Evolutionary conservation across 2,888 invertebrate genomes (phyloP), one percentile per base, ranked within the genome.

Genomic region (Petrophora chlorosata): DNA sequence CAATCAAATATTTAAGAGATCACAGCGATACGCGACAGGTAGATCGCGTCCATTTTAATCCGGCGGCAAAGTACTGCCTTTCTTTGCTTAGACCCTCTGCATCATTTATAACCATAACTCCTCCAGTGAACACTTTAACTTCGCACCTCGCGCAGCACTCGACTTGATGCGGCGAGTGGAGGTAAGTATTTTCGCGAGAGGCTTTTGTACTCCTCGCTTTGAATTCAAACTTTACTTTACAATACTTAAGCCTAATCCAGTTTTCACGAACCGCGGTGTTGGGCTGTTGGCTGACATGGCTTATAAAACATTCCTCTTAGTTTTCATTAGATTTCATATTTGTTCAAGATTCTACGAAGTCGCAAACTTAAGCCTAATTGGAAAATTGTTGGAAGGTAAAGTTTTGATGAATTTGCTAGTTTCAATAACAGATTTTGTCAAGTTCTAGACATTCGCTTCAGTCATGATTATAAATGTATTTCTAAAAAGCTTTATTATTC

Each of bases 91-190:
- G 62, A 65, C 69, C 71, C 70, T 70, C 67, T 82, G 79, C 76
- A 79, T 80, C 76, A 79, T 85, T 83, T 80, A 82, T 81, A 78
- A 81, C 80, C 77, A 79, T 78, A 81, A 80, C 78, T 78, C 65
- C 67, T 66, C 66, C 64, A 71, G 67, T 60, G 72, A 72, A 72
- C 75, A 70, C 75, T 80, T 76, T 70, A 75, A 70, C 72, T 76
- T 82, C 70, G 68, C 77, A 81, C 78, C 76, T 79, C 63, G 61
- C 58, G 64, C 56, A 67, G 68, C 72, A 70, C 73, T 76, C 73
- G 65, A 57, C 71, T 68, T 73, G 67, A 74, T 73, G 63, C 63
- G 68, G 70, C 38, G 61, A 63, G 69, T 64, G 54, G 59, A 69
- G 33, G 14, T 22, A 74, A 69, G 47, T 59, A 70, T 75, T 77